Evolutionary conservation across 2,888 invertebrate species (phyloP).

Genomic region (Steinernema scapterisci): DNA sequence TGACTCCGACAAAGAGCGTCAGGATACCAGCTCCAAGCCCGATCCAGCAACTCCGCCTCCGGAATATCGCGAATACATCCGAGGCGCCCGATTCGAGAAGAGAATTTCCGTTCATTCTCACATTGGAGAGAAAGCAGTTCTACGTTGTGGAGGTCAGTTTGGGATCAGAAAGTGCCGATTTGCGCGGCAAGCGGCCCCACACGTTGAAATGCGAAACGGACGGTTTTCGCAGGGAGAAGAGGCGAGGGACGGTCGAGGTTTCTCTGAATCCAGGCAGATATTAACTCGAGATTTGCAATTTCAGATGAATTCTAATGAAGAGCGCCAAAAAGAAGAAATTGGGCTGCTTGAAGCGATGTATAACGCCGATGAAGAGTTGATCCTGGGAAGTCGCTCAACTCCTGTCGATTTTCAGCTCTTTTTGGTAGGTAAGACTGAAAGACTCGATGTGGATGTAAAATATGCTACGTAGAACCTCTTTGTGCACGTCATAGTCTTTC

Average conservation of each 20-base stretch:
- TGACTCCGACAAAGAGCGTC: background rate
- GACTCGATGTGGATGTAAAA: no score
- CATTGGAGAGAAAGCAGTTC: background rate
- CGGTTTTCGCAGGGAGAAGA: background rate
- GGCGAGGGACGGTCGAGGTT: no score
- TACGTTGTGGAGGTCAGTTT: background rate
- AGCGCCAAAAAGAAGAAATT: conserved; percentile 26
- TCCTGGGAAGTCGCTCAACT: background rate
- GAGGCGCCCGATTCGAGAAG: background rate
- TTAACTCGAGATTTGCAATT: background rate
- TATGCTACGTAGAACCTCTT: no score
- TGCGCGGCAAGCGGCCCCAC: background rate
- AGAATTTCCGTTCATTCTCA: background rate
- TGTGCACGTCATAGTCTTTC: no score
- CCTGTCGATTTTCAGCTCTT: background rate
- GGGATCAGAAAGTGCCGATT: background rate
- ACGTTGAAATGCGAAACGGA: conserved; percentile 6
- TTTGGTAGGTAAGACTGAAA: background rate
- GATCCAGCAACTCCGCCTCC: background rate
- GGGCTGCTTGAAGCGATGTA: conserved; percentile 34
- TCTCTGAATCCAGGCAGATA: no score
- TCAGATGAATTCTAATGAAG: background rate
- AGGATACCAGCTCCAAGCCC: background rate
- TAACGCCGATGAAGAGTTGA: conserved; percentile 24
- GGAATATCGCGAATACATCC: background rate